phyloP scores from a whole-genome alignment of 2,888 invertebrate genomes.

The Barypeithes pellucidus region DNA sequence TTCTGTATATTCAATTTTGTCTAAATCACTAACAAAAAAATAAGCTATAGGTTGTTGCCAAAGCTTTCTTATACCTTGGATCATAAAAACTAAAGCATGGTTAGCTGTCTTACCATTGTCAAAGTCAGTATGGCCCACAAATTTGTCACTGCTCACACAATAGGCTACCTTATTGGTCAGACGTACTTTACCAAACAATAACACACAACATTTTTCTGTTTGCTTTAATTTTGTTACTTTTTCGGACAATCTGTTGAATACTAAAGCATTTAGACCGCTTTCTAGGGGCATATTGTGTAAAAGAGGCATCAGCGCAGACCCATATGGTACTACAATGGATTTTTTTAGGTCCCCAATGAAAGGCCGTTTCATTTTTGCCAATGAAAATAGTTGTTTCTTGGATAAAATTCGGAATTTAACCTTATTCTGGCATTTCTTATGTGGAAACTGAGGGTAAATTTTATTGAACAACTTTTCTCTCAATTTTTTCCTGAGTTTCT shows the following conservation, averaged over 20 bases:
- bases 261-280: not conserved
- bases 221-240: not conserved
- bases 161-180: not conserved
- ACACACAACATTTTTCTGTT: constrained; percentile 1
- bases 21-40: constrained; percentile 10
- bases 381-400: constrained; percentile 14
- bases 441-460: not conserved
- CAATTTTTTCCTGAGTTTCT: not conserved
- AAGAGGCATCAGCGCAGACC: not conserved
- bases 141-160: not conserved
- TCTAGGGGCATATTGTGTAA: constrained; percentile 13
- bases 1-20: not conserved
- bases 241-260: not conserved
- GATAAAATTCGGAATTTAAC: not conserved
- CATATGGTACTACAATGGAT: not conserved
- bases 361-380: not conserved
- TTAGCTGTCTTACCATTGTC: not conserved
- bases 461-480: not conserved
- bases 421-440: too few relatives aligned
- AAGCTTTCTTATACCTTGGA: not conserved
- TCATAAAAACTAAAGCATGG: constrained; percentile 25
- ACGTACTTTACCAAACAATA: not conserved
- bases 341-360: not conserved
- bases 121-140: not conserved
- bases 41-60: constrained; percentile 30